Percentiles rank a stretch among this genome's conserved stretches.
Evolutionary conservation across 2,888 invertebrate genomes (phyloP).

Genomic region (Cistogaster globosa): DNA sequence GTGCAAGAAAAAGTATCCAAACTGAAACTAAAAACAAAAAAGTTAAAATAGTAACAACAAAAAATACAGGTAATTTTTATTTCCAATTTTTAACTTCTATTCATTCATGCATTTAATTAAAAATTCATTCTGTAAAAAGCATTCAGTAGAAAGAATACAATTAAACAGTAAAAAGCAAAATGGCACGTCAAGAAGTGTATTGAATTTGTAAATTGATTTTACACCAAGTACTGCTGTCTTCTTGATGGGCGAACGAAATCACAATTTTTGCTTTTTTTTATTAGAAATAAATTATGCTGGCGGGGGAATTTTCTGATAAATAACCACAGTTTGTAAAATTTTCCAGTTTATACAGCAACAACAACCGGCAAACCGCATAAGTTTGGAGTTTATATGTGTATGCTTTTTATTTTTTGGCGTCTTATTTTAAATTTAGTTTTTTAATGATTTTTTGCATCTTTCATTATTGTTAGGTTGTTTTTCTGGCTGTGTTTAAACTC

Average conservation of each 20-base stretch:
- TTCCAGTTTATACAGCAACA: conserved; percentile 44
- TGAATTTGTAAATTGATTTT: conserved; percentile 51
- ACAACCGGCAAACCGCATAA: conserved; percentile 64
- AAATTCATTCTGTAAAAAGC: not conserved
- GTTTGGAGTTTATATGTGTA: not conserved
- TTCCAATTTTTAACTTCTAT: not conserved
- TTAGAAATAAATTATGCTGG: not conserved
- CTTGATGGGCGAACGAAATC: not conserved
- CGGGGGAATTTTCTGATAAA: not conserved
- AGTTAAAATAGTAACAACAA: conserved; percentile 9
- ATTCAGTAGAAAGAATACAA: not conserved
- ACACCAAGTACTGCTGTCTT: conserved; percentile 1
- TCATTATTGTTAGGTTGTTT: not conserved
- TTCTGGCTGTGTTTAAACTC: not conserved
- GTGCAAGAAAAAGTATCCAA: conserved; percentile 20
- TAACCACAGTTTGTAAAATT: conserved; percentile 15
- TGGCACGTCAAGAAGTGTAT: not conserved
- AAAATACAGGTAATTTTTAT: conserved; percentile 54
- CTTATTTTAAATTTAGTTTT: conserved; percentile 34
- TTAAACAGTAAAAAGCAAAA: not conserved
- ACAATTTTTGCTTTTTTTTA: not conserved
- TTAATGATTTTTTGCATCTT: conserved; percentile 15
- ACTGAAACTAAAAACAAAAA: conserved; percentile 9
- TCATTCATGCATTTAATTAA: not conserved
- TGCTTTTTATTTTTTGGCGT: not conserved